Percentiles rank a stretch among this genome's conserved stretches.
phyloP scores from a whole-genome alignment of 2,797 vertebrate species.

The Takifugu rubripes region DNA sequence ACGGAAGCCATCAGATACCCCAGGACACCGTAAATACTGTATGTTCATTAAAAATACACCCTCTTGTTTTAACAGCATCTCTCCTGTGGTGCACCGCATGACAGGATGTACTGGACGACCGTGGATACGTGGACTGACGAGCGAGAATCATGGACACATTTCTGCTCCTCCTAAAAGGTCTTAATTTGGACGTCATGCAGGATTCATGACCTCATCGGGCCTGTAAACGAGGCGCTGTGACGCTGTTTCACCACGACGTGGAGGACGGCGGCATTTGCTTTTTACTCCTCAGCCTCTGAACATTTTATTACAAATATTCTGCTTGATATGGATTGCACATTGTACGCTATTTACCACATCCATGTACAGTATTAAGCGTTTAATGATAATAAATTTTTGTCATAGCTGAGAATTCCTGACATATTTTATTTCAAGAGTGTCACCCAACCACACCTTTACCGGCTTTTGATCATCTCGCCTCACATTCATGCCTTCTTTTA shows the following conservation, averaged over 20 bases:
- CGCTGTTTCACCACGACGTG: slow-evolving; percentile 17
- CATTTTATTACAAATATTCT: slow-evolving; percentile 8
- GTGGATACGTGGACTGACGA: slow-evolving; percentile 6
- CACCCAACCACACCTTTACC: too few relatives aligned
- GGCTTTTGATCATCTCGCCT: too few relatives aligned
- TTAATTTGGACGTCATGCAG: slow-evolving; percentile 6
- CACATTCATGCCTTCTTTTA: too few relatives aligned
- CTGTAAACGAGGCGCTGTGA: slow-evolving; percentile 13
- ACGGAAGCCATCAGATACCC: neutral
- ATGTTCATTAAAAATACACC: too few relatives aligned
- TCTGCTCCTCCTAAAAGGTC: slow-evolving; percentile 6
- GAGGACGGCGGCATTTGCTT: slow-evolving; percentile 9
- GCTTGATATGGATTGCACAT: slow-evolving; percentile 30
- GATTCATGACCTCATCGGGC: slow-evolving; percentile 17
- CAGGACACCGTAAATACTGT: too few relatives aligned
- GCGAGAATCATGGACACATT: slow-evolving; percentile 4
- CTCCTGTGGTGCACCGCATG: slow-evolving; percentile 8
- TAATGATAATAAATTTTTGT: slow-evolving; percentile 32
- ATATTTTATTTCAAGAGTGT: slow-evolving; percentile 11
- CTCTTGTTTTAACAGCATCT: too few relatives aligned
- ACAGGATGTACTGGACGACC: slow-evolving; percentile 13
- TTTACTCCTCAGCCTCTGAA: slow-evolving; percentile 16
- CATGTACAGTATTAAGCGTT: slow-evolving; percentile 54
- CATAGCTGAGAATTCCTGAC: slow-evolving; percentile 3
- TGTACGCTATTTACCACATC: slow-evolving; percentile 21